Conservation (phyloP, 2,113 vertebrate genomes). For the Natator depressus region DNA sequence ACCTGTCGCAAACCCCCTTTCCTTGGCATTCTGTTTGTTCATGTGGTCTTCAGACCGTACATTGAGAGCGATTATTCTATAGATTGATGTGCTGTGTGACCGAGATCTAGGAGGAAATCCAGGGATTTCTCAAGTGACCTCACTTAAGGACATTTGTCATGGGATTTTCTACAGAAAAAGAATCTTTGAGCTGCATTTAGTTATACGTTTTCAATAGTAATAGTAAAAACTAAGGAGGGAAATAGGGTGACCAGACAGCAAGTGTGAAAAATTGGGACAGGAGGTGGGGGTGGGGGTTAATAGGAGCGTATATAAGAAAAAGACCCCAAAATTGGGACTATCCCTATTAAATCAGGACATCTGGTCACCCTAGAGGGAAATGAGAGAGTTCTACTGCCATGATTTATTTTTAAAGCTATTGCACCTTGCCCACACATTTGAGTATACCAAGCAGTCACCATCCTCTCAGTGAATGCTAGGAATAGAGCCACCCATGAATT, state of each 20-base stretch:
- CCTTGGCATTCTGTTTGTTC: constrained; percentile 36
- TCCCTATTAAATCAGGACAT: no score
- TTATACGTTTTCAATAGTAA: background rate
- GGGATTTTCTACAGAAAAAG: background rate
- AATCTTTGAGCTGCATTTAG: background rate
- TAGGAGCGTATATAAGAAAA: no score
- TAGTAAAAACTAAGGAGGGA: background rate
- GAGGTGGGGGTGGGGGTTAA: no score
- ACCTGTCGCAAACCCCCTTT: constrained; percentile 14
- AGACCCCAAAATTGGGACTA: no score
- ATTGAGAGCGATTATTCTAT: background rate
- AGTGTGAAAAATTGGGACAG: no score
- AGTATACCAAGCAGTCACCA: background rate
- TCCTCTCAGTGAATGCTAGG: background rate
- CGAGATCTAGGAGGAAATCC: background rate
- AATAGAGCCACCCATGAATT: background rate
- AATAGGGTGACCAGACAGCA: background rate
- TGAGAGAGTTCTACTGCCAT: background rate
- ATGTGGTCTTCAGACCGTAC: constrained; percentile 14
- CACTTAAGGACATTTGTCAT: constrained; percentile 18
- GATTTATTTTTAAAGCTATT: background rate
- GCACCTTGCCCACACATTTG: background rate
- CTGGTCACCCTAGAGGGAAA: background rate
- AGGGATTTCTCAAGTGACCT: constrained; percentile 46
- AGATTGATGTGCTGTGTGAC: background rate